These are phyloP conservation scores for Dione juno DNA, from an alignment of 2,888 invertebrate species.

Conservation along the genomic window DNA sequence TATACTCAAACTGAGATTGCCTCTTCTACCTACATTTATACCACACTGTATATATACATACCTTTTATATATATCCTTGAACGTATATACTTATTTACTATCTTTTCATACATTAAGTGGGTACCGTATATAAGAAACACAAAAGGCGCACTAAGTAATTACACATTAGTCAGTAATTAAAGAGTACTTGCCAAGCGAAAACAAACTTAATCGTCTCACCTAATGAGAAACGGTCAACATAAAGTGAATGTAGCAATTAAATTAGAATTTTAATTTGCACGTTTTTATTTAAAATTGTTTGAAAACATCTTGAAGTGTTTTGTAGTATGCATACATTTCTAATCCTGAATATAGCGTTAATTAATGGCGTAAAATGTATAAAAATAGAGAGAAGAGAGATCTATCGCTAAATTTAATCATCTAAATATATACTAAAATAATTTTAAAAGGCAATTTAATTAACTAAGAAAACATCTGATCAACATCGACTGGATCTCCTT, in stretches of 20 bases:
- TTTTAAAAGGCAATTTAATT: too few species aligned
- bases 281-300: slow-evolving; percentile 4
- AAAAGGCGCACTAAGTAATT: slow-evolving; percentile 41
- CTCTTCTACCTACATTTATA: too few species aligned
- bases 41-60: too few species aligned
- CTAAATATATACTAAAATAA: too few species aligned
- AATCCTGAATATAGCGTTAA: too few species aligned
- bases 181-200: slow-evolving; percentile 57
- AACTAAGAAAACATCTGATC: too few species aligned
- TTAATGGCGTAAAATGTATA: too few species aligned
- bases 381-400: too few species aligned
- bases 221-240: slow-evolving; percentile 46
- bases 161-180: slow-evolving; percentile 56
- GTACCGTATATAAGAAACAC: slow-evolving; percentile 18
- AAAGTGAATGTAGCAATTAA: slow-evolving; percentile 17
- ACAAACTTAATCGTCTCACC: slow-evolving; percentile 52
- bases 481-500: too few species aligned
- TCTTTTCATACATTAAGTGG: slow-evolving; percentile 18
- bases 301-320: not conserved
- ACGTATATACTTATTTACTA: not conserved
- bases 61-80: not conserved
- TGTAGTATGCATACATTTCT: not conserved
- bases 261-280: slow-evolving; percentile 12
- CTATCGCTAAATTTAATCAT: too few species aligned
- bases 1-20: too few species aligned